Evolutionary conservation across 2,113 vertebrate genomes (phyloP).

Genomic region (Rhinogobius similis): DNA sequence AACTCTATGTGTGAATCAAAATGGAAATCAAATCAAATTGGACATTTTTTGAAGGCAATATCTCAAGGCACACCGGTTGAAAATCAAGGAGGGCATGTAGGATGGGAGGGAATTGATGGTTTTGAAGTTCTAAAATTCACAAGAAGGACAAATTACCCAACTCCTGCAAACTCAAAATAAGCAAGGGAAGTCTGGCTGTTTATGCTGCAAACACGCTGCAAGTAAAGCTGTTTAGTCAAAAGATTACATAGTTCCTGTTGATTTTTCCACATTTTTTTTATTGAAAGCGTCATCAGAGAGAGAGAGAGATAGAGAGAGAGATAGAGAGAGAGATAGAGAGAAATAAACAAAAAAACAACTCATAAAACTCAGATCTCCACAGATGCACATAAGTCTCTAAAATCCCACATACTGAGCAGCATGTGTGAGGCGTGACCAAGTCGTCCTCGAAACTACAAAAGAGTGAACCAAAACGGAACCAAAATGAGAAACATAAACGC

Average conservation of each 20-base stretch:
- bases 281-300: conserved; percentile 99
- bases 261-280: conserved; percentile 83
- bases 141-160: too few species aligned
- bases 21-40: too few species aligned
- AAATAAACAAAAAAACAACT: conserved; percentile 60
- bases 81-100: too few species aligned
- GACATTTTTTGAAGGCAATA: too few species aligned
- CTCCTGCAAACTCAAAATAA: too few species aligned
- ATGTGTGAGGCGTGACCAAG: conserved; percentile 67
- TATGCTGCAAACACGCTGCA: too few species aligned
- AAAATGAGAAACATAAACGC: conserved; percentile 50
- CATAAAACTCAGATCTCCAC: conserved; percentile 91
- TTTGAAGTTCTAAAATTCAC: too few species aligned
- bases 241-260: conserved; percentile 15
- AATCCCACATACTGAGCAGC: conserved; percentile 66
- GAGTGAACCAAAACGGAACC: conserved; percentile 8
- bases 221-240: too few species aligned
- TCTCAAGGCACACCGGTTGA: too few species aligned
- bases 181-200: too few species aligned
- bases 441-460: conserved; percentile 64
- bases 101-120: too few species aligned
- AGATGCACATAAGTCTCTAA: conserved; percentile 85
- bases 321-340: conserved; percentile 85
- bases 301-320: conserved; percentile 57
- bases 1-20: too few species aligned